A percentile compares a stretch with the other conserved stretches of the same genome.
Conservation (phyloP, 2,888 invertebrate species). For the Pecten maximus region DNA sequence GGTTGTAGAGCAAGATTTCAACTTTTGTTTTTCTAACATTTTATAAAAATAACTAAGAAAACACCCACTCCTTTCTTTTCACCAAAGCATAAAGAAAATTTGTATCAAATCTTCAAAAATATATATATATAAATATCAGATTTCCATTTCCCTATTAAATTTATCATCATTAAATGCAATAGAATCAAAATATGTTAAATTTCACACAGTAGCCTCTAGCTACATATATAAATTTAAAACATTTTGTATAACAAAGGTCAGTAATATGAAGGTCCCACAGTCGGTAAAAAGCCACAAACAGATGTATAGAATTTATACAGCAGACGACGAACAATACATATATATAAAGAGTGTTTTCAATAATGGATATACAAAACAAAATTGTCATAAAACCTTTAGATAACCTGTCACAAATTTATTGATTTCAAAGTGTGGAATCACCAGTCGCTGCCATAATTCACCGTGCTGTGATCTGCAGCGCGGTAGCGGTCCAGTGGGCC, state of each 20-base stretch:
- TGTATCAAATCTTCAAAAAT: no score
- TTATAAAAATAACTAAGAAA: no score
- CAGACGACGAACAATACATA: not conserved
- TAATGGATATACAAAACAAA: not conserved
- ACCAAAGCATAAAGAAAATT: no score
- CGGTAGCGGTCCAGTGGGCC: not conserved
- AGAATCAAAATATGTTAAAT: no score
- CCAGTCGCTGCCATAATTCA: not conserved
- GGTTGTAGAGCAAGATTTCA: not conserved
- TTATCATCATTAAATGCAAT: no score
- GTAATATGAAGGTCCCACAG: not conserved
- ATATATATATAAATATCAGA: no score
- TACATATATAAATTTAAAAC: no score
- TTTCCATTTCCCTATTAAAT: no score
- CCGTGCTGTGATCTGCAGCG: not conserved
- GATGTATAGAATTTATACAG: not conserved
- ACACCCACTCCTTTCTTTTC: no score
- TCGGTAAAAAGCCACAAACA: not conserved
- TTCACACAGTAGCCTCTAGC: no score
- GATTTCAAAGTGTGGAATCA: not conserved
- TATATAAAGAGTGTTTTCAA: not conserved
- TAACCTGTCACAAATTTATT: constrained; percentile 32
- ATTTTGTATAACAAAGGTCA: no score
- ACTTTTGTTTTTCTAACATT: not conserved
- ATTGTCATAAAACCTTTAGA: constrained; percentile 33